A percentile compares a stretch with the other conserved stretches of the same genome.
phyloP scores from a whole-genome alignment of 2,888 invertebrate species.

The Hermodice carunculata region DNA sequence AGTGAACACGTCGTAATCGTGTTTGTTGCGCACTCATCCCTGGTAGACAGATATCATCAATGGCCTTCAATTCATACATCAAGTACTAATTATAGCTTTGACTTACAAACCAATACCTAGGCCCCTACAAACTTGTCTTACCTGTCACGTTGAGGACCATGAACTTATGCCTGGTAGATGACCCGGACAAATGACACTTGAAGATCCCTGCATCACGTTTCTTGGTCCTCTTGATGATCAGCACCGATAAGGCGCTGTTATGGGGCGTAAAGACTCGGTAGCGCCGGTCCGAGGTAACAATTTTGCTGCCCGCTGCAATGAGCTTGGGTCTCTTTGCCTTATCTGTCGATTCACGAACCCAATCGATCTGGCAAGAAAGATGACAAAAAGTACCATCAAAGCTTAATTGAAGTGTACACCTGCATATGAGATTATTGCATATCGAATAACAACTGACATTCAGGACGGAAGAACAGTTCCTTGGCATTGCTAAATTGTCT shows the following conservation, averaged over 20 bases:
- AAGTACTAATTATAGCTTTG: too few relatives aligned
- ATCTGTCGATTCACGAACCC: conserved; percentile 20
- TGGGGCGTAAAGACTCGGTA: conserved; percentile 44
- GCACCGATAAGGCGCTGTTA: conserved; percentile 46
- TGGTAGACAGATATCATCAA: too few relatives aligned
- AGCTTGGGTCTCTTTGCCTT: conserved; percentile 12
- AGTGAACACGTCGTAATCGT: too few relatives aligned
- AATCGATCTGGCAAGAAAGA: conserved; percentile 24
- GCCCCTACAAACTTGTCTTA: conserved; percentile 13
- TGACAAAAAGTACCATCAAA: too few relatives aligned
- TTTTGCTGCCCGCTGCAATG: conserved; percentile 41
- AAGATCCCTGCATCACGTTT: conserved; percentile 45
- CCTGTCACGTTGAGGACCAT: conserved; percentile 48
- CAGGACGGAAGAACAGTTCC: too few relatives aligned
- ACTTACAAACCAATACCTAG: too few relatives aligned
- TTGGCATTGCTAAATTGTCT: too few relatives aligned
- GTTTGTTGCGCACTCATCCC: too few relatives aligned
- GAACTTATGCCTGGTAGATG: conserved; percentile 44
- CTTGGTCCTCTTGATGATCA: conserved; percentile 44
- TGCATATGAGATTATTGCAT: too few relatives aligned
- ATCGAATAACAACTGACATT: too few relatives aligned
- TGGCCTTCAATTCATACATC: too few relatives aligned
- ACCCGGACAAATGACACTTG: conserved; percentile 44
- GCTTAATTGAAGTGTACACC: too few relatives aligned
- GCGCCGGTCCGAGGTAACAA: conserved; percentile 36